These are phyloP conservation scores for Poecilia gillii DNA, from an alignment of 2,797 vertebrate genomes.

Conservation along the genomic window DNA sequence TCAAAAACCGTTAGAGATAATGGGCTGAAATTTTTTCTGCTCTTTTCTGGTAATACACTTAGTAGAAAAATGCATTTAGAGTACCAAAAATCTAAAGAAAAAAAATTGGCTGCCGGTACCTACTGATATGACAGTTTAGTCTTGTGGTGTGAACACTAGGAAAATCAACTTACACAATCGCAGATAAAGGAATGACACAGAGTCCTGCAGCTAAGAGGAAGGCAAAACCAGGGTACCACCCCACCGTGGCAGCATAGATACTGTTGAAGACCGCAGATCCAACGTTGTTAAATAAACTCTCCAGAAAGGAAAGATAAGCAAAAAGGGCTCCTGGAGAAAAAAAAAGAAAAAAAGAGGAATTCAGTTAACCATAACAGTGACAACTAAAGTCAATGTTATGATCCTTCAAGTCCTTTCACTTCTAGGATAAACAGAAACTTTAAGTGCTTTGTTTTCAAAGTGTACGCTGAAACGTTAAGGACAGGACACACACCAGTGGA, in stretches of 20 bases:
- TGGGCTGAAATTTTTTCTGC: too few relatives aligned
- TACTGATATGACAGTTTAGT: constrained; percentile 1
- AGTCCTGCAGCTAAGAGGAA: constrained; percentile 88
- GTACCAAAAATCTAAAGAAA: too few relatives aligned
- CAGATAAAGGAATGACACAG: constrained; percentile 82
- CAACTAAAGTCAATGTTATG: background rate
- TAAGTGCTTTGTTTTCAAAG: constrained; percentile 23
- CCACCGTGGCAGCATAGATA: constrained; percentile 88
- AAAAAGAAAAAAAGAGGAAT: constrained; percentile 17
- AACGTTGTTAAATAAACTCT: constrained; percentile 81
- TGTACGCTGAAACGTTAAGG: background rate
- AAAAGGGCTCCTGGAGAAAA: constrained; percentile 88
- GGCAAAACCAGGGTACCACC: constrained; percentile 88
- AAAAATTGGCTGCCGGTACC: too few relatives aligned
- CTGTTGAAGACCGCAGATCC: constrained; percentile 82
- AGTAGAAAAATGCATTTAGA: too few relatives aligned
- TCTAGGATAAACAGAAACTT: constrained; percentile 17
- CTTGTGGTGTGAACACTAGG: background rate
- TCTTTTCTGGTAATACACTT: too few relatives aligned
- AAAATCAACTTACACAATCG: constrained; percentile 84
- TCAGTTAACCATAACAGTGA: background rate
- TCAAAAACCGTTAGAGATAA: too few relatives aligned
- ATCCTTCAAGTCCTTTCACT: background rate
- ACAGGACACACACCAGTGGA: constrained; percentile 15
- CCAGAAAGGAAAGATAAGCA: constrained; percentile 89